These are phyloP conservation scores for Fulmarus glacialis DNA, from an alignment of 2,113 vertebrate genomes.

Conservation along the genomic window DNA sequence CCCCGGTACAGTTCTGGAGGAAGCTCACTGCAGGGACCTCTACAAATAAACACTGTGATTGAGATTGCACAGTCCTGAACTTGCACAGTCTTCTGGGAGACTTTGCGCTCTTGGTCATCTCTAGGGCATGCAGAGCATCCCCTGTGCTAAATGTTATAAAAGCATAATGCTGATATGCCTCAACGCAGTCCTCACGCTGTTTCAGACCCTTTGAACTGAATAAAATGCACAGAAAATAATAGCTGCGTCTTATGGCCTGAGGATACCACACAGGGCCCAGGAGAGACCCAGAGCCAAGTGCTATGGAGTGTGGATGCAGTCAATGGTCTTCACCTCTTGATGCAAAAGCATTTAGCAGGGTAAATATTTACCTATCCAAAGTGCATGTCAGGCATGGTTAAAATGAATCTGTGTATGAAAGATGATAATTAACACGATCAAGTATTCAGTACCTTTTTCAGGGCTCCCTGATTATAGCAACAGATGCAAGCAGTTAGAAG, in stretches of 20 bases:
- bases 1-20: background rate
- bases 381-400: background rate
- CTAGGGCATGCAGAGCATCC: background rate
- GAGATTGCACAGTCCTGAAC: background rate
- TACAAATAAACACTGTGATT: background rate
- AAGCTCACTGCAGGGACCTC: background rate
- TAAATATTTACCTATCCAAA: background rate
- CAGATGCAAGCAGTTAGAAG: background rate
- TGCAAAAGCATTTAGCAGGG: background rate
- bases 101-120: background rate
- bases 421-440: background rate
- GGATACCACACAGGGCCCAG: background rate
- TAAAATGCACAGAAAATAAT: background rate
- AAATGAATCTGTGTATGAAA: background rate
- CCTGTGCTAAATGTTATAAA: background rate
- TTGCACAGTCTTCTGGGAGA: background rate
- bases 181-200: background rate
- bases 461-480: background rate
- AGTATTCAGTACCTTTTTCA: background rate
- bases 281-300: background rate
- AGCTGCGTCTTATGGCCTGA: background rate
- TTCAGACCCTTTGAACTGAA: background rate
- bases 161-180: background rate
- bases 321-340: background rate
- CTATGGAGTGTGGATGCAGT: background rate